A percentile compares a stretch with the other conserved stretches of the same genome.
Conservation (phyloP, 2,888 invertebrate species). For the Drepanosiphum platanoidis region DNA sequence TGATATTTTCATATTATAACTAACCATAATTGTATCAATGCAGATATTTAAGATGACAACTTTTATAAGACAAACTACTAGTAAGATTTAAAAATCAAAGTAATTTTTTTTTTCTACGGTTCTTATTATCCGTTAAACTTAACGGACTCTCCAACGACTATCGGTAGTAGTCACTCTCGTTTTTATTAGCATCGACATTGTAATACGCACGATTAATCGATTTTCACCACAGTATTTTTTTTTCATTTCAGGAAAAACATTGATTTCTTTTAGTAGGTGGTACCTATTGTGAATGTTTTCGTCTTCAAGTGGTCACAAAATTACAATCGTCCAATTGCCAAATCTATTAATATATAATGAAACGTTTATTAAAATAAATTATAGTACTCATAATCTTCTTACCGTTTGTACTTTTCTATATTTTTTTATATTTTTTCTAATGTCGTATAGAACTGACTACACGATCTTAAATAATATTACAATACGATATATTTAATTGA, state of each 20-base stretch:
- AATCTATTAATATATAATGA: no score
- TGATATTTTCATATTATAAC: not conserved
- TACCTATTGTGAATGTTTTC: not conserved
- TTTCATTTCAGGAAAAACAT: not conserved
- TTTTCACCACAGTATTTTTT: slow-evolving; percentile 31
- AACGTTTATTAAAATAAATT: no score
- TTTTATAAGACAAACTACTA: not conserved
- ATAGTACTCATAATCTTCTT: no score
- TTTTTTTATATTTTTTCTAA: no score
- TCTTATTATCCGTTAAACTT: slow-evolving; percentile 13
- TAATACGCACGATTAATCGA: slow-evolving; percentile 49
- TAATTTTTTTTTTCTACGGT: not conserved
- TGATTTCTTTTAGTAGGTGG: slow-evolving; percentile 29
- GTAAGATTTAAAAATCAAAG: not conserved
- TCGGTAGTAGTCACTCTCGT: slow-evolving; percentile 19
- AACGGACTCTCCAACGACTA: not conserved
- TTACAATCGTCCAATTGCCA: not conserved
- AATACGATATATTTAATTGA: no score
- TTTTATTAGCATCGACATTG: slow-evolving; percentile 41
- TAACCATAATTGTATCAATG: not conserved
- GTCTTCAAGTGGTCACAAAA: slow-evolving; percentile 5
- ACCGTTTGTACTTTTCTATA: no score
- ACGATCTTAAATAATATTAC: no score
- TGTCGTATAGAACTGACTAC: no score
- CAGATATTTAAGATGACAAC: not conserved